Percentiles rank a stretch among this genome's conserved stretches.
Evolutionary conservation across 2,797 vertebrate genomes (phyloP).

Genomic region (Alectoris magna): DNA sequence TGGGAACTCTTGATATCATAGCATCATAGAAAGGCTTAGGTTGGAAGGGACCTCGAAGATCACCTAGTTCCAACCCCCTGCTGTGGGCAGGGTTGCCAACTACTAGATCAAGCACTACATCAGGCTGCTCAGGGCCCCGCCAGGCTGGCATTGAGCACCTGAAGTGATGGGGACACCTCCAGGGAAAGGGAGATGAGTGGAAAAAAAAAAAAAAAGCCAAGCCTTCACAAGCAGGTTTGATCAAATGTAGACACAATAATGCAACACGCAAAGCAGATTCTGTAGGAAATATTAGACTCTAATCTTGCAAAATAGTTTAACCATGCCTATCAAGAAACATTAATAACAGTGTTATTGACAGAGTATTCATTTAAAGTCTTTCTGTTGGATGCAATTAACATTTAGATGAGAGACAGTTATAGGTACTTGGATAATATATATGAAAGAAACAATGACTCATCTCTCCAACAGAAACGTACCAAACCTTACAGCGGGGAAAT

Average conservation of each 20-base stretch:
- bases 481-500: background rate
- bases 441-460: slow-evolving; percentile 66
- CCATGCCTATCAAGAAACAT: slow-evolving; percentile 63
- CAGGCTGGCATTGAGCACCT: no score
- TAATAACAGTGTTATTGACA: slow-evolving; percentile 74
- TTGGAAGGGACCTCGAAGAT: no score
- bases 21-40: no score
- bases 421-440: slow-evolving; percentile 62
- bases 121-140: no score
- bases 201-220: background rate
- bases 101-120: no score
- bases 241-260: slow-evolving; percentile 29
- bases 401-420: slow-evolving; percentile 71
- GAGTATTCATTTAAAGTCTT: slow-evolving; percentile 66
- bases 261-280: background rate
- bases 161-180: no score
- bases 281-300: slow-evolving; percentile 42
- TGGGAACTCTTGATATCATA: background rate
- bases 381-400: slow-evolving; percentile 72
- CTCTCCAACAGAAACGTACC: background rate
- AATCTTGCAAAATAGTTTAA: slow-evolving; percentile 63
- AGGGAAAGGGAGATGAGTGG: background rate
- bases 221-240: slow-evolving; percentile 37
- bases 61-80: no score
- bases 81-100: no score